phyloP scores from a whole-genome alignment of 1,140 invertebrate genomes.

The Platyscapa corneri region DNA sequence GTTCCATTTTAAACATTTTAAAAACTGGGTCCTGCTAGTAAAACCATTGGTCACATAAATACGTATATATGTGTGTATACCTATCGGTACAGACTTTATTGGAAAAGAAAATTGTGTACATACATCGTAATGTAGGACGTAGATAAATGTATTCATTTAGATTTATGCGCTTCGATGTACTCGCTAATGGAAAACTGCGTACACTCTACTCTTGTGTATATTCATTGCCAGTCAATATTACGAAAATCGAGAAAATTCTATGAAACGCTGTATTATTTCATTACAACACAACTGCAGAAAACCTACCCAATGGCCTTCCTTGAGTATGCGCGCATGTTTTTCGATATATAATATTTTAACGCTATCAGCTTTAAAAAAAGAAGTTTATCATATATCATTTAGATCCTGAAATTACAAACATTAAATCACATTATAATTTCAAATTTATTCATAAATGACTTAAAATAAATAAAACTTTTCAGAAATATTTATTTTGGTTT shows the following conservation, averaged over 20 bases:
- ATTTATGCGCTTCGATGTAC: background rate
- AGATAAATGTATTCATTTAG: background rate
- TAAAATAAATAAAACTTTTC: no score
- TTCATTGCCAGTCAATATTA: background rate
- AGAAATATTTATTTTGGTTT: no score
- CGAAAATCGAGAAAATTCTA: conserved; percentile 20
- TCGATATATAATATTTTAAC: background rate
- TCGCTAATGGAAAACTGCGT: background rate
- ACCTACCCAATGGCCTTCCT: background rate
- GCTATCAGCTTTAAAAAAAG: background rate
- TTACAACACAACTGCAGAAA: background rate
- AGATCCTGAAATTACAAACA: no score
- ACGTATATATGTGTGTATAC: background rate
- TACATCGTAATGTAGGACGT: background rate
- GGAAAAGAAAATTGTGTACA: background rate
- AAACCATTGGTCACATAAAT: background rate
- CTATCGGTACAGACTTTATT: background rate
- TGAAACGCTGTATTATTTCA: conserved; percentile 15
- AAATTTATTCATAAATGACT: no score
- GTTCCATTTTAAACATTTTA: background rate
- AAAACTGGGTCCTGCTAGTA: background rate
- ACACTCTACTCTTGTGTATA: background rate
- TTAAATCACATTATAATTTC: no score
- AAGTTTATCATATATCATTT: background rate
- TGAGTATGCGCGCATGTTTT: background rate